These are phyloP conservation scores for Otolemur crassicaudatus DNA, from an alignment of 2,797 vertebrate species.

Conservation along the genomic window DNA sequence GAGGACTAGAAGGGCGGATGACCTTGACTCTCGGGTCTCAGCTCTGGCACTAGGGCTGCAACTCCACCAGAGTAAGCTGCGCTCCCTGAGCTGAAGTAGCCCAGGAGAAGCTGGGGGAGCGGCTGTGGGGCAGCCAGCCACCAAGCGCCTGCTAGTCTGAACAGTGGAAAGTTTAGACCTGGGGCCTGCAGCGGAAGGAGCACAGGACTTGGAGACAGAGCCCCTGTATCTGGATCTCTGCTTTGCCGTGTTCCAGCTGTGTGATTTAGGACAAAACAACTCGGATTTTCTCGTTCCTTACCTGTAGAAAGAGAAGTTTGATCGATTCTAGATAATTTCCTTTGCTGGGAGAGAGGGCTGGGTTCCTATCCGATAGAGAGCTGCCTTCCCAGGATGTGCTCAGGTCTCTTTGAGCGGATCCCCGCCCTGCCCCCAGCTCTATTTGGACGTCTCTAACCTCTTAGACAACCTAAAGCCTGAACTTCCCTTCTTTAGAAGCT, in stretches of 20 bases:
- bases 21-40: neutral
- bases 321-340: neutral
- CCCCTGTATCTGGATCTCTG: neutral
- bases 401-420: neutral
- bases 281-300: neutral
- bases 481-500: conserved; percentile 27
- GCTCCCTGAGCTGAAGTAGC: neutral
- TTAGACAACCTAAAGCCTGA: neutral
- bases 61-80: fast-evolving
- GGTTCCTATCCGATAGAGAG: neutral
- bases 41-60: neutral
- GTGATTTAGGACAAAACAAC: neutral
- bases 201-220: neutral
- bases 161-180: neutral
- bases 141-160: neutral
- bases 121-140: neutral
- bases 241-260: neutral
- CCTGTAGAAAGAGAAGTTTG: neutral
- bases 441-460: neutral
- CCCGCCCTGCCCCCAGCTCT: neutral
- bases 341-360: neutral
- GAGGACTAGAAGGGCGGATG: fast-evolving
- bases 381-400: neutral
- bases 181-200: neutral
- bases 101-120: neutral